Evolutionary conservation across 2,797 vertebrate genomes (phyloP).

Genomic region (Helicolenus hilgendorfi): DNA sequence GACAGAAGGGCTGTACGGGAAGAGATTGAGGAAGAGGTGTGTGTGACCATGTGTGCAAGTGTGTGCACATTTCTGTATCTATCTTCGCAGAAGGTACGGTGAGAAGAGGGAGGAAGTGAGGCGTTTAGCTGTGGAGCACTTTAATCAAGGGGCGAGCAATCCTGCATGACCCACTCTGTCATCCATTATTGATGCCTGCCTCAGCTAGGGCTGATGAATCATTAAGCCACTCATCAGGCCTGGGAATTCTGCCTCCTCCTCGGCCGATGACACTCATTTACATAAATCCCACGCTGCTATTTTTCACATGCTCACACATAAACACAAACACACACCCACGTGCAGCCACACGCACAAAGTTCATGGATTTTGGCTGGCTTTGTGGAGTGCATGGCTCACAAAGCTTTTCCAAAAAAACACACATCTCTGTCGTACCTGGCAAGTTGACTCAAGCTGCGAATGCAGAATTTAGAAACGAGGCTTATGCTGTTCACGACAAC

Average conservation of each 20-base stretch:
- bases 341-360: constrained; percentile 18
- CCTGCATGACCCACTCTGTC: constrained; percentile 87
- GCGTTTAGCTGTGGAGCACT: constrained; percentile 85
- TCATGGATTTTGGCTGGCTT: constrained; percentile 26
- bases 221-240: constrained; percentile 89
- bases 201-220: constrained; percentile 87
- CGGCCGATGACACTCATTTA: constrained; percentile 83
- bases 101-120: constrained; percentile 82
- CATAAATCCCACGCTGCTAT: constrained; percentile 83
- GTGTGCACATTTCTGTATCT: constrained; percentile 60
- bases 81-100: constrained; percentile 63
- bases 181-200: constrained; percentile 90
- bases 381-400: neutral
- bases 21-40: constrained; percentile 60
- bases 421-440: constrained; percentile 30
- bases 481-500: neutral
- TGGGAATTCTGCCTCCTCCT: constrained; percentile 85
- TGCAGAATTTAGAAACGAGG: constrained; percentile 8
- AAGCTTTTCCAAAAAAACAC: constrained; percentile 22
- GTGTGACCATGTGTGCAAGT: constrained; percentile 31
- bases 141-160: constrained; percentile 88
- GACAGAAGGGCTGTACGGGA: constrained; percentile 72
- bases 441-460: neutral
- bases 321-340: constrained; percentile 63
- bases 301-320: constrained; percentile 64